Evolutionary conservation across 2,797 vertebrate genomes (phyloP).

Genomic region (Monodelphis domestica): DNA sequence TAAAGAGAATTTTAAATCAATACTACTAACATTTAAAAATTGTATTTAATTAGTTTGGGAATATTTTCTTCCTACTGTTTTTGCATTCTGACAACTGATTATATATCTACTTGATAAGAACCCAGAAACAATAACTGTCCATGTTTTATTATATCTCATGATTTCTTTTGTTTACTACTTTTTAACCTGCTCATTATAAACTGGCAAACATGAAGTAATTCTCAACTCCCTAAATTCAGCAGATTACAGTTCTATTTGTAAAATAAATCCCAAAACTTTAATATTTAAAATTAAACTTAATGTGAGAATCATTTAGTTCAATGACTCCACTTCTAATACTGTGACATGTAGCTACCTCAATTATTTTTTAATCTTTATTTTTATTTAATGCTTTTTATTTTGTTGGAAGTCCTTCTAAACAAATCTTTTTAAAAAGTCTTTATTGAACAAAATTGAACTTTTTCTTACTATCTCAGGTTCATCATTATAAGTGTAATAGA

Average conservation of each 20-base stretch:
- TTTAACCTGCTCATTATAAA: slow-evolving; percentile 46
- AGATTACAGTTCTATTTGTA: slow-evolving; percentile 21
- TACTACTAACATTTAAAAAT: neutral
- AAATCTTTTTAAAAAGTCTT: too few relatives aligned
- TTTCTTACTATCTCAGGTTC: too few relatives aligned
- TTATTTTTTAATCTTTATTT: too few relatives aligned
- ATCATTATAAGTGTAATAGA: too few relatives aligned
- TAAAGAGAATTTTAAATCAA: neutral
- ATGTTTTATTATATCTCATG: slow-evolving; percentile 23
- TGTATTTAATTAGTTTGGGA: neutral
- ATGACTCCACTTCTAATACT: neutral
- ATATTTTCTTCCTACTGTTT: neutral
- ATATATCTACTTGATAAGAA: slow-evolving; percentile 7
- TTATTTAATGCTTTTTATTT: too few relatives aligned
- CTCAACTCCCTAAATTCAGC: slow-evolving; percentile 14
- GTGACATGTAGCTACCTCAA: too few relatives aligned
- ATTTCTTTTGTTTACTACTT: slow-evolving; percentile 23
- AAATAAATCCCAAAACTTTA: neutral
- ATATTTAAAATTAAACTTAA: neutral
- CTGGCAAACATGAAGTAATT: slow-evolving; percentile 12
- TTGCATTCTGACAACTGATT: neutral
- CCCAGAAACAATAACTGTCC: slow-evolving; percentile 6
- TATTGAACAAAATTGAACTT: too few relatives aligned
- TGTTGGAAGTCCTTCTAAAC: too few relatives aligned
- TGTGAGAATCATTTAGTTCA: neutral